Evolutionary conservation across 2,113 vertebrate species (phyloP), one percentile per base, ranked within the genome.

Genomic region (Ranitomeya imitator): DNA sequence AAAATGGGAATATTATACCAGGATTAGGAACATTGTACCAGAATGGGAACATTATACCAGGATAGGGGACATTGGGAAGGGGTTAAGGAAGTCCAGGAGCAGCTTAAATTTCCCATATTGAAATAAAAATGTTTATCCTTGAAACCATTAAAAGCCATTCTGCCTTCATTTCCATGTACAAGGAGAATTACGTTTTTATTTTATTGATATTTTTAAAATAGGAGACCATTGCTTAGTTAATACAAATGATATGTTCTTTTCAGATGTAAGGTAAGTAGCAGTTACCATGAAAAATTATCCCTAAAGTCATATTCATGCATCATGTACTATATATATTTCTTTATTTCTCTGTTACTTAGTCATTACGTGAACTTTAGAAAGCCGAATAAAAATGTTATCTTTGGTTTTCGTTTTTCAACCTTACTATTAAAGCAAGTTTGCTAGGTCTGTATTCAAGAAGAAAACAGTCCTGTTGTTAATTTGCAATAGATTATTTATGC

Each of bases 401-500:
- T 83, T 83, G 26, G 60, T 65, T 67, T 83, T 65, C 13, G 61
- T 4, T 31, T 11, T 83, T 83, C 18, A 83, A 61, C 45, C 51
- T 63, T 45, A 23, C 18, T n/a, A 37, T 79, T 15, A 59, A 26
- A 63, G 79, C 1, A 19, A 51, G 60, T 60, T 63, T 67, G 60
- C 61, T 26, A 23, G 51, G 26, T 73, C 26, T 73, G 52, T 57
- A 63, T 85, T n/a, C n/a, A 16, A 19, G 52, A 52, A 69, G 15
- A 85, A 73, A 73, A 85, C 14, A 71, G 45, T 73, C 54, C 83
- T 85, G 83, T 55, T 54, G 52, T 73, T 73, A 73, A 85, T 73
- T 69, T 85, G 52, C 67, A 85, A 85, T 7, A 85, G 83, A 85
- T 85, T 85, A 71, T 85, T 85, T 73, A 85, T 85, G 80, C 67